These are phyloP conservation scores for Cephalopachus bancanus DNA, from an alignment of 2,797 vertebrate genomes.

Conservation along the genomic window DNA sequence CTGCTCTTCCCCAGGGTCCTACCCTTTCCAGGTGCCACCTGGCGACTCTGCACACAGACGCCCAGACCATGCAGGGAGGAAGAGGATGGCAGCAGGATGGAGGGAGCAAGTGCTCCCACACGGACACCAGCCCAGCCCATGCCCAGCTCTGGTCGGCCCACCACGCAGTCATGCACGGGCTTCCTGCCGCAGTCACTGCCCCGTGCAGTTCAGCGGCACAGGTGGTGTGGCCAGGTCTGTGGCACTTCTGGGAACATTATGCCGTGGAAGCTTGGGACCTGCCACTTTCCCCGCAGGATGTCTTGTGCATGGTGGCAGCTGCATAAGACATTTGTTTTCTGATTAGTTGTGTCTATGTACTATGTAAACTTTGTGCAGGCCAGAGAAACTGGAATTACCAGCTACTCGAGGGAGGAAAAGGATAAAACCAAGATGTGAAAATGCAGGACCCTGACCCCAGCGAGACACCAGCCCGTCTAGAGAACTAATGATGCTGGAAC, in stretches of 20 bases:
- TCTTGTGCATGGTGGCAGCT: not conserved
- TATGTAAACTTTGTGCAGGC: too few relatives aligned
- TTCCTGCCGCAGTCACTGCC: too few relatives aligned
- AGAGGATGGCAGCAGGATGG: too few relatives aligned
- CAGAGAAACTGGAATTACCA: not conserved
- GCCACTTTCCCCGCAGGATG: not conserved
- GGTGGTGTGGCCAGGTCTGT: too few relatives aligned
- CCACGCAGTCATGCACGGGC: too few relatives aligned
- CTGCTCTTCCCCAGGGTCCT: fast-evolving
- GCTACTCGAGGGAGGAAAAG: too few relatives aligned
- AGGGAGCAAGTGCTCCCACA: not conserved
- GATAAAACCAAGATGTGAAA: not conserved
- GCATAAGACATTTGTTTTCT: not conserved
- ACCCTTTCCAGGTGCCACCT: not conserved
- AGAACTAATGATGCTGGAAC: too few relatives aligned
- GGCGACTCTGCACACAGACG: not conserved
- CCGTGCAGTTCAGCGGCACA: too few relatives aligned
- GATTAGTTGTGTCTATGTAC: not conserved
- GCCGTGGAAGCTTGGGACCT: not conserved
- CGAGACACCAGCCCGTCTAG: not conserved
- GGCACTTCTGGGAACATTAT: too few relatives aligned
- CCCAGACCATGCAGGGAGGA: not conserved
- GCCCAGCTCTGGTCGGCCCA: too few relatives aligned
- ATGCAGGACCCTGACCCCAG: too few relatives aligned
- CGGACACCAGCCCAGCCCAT: too few relatives aligned